Evolutionary conservation across 1,140 invertebrate species (phyloP).

Genomic region (Belonocnema kinseyi): DNA sequence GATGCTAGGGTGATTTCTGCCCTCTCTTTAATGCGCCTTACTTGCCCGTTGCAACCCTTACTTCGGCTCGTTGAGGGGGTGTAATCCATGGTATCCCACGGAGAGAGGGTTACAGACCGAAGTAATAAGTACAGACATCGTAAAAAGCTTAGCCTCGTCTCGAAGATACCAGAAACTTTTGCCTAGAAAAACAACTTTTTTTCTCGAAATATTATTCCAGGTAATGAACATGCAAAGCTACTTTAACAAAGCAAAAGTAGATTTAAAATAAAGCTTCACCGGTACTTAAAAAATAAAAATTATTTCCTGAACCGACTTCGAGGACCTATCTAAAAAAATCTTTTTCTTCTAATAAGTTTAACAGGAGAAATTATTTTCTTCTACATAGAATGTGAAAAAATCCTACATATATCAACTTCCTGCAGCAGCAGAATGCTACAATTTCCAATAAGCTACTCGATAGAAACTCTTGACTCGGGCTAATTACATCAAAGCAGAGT

Average conservation of each 20-base stretch:
- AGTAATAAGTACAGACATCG: constrained; percentile 59
- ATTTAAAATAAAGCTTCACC: too few relatives aligned
- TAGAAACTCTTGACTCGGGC: neutral
- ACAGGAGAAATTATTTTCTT: too few relatives aligned
- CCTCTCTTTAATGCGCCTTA: constrained; percentile 62
- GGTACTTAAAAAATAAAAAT: too few relatives aligned
- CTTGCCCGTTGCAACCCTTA: constrained; percentile 71
- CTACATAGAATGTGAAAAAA: too few relatives aligned
- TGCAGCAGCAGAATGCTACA: neutral
- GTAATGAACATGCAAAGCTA: neutral
- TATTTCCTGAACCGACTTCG: too few relatives aligned
- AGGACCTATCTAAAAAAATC: too few relatives aligned
- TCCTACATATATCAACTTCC: neutral
- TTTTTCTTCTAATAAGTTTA: too few relatives aligned
- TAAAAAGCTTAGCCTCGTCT: constrained; percentile 54
- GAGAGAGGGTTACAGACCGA: constrained; percentile 58
- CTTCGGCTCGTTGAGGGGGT: constrained; percentile 60
- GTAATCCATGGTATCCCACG: constrained; percentile 58
- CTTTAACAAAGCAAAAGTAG: neutral
- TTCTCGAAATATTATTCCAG: neutral
- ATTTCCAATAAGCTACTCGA: neutral
- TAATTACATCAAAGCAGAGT: constrained; percentile 1
- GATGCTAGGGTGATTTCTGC: constrained; percentile 59
- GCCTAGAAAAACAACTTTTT: neutral
- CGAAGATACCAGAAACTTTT: constrained; percentile 5